These are phyloP conservation scores for Lophotriccus pileatus DNA, from an alignment of 2,797 vertebrate genomes.

Conservation along the genomic window DNA sequence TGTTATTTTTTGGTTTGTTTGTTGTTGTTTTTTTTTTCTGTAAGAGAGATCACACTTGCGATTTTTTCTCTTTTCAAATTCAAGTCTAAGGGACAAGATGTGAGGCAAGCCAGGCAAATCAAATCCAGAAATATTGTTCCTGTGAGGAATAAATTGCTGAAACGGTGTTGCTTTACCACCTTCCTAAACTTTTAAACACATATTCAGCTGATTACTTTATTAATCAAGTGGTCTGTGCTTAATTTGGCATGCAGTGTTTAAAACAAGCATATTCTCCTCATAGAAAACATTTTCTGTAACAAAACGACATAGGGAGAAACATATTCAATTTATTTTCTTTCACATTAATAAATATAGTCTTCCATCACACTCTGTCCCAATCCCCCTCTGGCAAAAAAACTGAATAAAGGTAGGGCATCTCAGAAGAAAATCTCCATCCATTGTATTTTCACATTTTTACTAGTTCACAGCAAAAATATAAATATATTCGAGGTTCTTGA, in stretches of 20 bases:
- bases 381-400: rapidly evolving
- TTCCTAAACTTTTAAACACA: neutral
- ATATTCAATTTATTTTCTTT: neutral
- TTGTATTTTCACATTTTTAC: neutral
- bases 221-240: neutral
- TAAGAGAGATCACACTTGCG: neutral
- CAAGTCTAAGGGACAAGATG: neutral
- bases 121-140: neutral
- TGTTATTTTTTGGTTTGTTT: too few relatives aligned
- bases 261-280: neutral
- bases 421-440: neutral
- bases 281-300: neutral
- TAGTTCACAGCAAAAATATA: neutral
- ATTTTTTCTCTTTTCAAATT: neutral
- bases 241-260: neutral
- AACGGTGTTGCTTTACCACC: neutral
- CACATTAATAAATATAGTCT: neutral
- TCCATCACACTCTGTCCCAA: neutral
- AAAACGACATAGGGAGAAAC: neutral
- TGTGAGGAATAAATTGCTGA: neutral
- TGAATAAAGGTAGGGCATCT: neutral
- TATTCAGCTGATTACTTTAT: neutral
- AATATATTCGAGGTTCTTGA: neutral
- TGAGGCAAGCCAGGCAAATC: neutral
- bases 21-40: neutral